phyloP scores from a whole-genome alignment of 2,797 vertebrate species.

The Siniperca obscura region DNA sequence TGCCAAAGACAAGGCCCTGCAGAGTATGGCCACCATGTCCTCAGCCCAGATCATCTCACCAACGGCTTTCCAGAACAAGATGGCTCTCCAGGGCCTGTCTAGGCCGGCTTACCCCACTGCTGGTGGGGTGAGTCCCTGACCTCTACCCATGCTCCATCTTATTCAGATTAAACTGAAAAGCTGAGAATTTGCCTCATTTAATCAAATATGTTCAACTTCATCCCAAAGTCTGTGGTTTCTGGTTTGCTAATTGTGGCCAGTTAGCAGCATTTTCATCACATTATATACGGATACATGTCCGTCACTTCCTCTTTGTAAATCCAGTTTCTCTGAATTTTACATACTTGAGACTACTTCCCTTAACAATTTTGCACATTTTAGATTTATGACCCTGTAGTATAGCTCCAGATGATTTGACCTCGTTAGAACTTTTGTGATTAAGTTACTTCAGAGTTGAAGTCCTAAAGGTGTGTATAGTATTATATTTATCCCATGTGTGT shows the following conservation, averaged over 20 bases:
- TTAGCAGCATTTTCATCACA: background rate
- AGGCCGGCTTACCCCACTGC: conserved; percentile 89
- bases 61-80: conserved; percentile 95
- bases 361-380: background rate
- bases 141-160: background rate
- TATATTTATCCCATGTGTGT: background rate
- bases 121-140: conserved; percentile 89
- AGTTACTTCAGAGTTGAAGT: background rate
- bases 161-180: conserved; percentile 4
- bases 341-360: background rate
- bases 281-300: background rate
- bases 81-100: conserved; percentile 90
- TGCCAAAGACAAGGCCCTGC: conserved; percentile 97
- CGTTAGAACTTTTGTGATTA: background rate
- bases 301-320: background rate
- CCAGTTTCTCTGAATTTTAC: background rate
- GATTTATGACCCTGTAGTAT: background rate
- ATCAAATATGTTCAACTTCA: background rate
- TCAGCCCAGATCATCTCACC: conserved; percentile 97
- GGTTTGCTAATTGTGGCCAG: background rate
- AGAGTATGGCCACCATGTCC: conserved; percentile 97
- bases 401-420: background rate
- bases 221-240: background rate
- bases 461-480: background rate
- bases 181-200: background rate